Evolutionary conservation across 2,113 vertebrate genomes (phyloP), one percentile per base, ranked within the genome.

Genomic region (Lutjanus erythropterus): DNA sequence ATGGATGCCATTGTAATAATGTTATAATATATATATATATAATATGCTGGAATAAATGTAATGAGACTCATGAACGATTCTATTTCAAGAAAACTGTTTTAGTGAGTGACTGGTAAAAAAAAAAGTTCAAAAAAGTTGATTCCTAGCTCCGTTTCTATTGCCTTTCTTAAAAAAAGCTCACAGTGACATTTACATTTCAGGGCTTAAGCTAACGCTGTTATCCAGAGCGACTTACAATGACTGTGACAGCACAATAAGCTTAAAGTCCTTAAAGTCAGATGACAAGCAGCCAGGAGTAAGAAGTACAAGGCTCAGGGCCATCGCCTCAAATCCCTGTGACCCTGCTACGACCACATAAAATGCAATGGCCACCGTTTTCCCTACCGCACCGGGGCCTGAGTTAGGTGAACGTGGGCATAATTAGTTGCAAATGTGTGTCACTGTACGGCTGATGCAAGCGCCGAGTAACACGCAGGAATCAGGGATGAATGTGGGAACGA

Each of bases 371-470:
- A 14, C 35, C 55, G 11, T 71, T 71, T 65, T 61, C 62, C 41
- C n/a, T n/a, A 4, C 21, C 3, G 25, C 56, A n/a, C 4, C 2
- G 11, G 37, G 27, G 66, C 74, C 29, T 53, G 25, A 74, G 50
- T n/a, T 67, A 75, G 75, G 71, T 42, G 80, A 73, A 70, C 9
- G 66, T 6, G 60, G 82, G 78, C 72, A 52, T 61, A 80, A 87
- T 80, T 27, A 81, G 68, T 69, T 81, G 82, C 42, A 81, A 85
- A 89, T 74, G 81, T 82, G 81, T 85, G 90, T 79, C 77, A 73
- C 66, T 69, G 81, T 77, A 25, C 41, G 16, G 76, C 87, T 93
- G 92, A 93, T 78, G 89, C 85, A 91, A 93, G 71, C 56, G 3
- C 15, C 0, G 37, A 15, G 90, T 64, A 92, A 92, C 68, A 49